These are phyloP conservation scores for Melanotaenia duboulayi DNA, from an alignment of 2,113 vertebrate species.

Conservation along the genomic window DNA sequence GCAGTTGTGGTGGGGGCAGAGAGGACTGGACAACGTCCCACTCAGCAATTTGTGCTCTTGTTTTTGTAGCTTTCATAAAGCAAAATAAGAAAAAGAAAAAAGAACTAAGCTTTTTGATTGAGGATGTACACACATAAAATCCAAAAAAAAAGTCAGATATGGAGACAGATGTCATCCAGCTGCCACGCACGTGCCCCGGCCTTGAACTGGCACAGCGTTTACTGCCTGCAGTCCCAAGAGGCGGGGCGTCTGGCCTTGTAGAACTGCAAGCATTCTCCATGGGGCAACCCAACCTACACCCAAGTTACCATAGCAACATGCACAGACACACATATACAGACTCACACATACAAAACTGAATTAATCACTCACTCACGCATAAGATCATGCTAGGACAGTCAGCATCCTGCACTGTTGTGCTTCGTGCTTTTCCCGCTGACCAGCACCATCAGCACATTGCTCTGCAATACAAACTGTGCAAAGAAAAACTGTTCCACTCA, in stretches of 20 bases:
- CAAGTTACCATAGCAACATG: constrained; percentile 68
- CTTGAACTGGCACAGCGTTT: constrained; percentile 24
- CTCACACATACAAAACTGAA: constrained; percentile 25
- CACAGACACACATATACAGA: constrained; percentile 37
- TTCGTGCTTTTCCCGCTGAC: constrained; percentile 22
- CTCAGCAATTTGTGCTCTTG: constrained; percentile 21
- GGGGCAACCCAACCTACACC: constrained; percentile 59
- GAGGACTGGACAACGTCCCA: constrained; percentile 38
- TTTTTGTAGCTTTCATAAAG: constrained; percentile 17
- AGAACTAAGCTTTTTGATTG: background rate
- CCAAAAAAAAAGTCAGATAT: background rate
- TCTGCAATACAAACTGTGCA: constrained; percentile 42
- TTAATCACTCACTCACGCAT: constrained; percentile 61
- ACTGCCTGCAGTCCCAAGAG: constrained; percentile 33
- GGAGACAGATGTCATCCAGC: constrained; percentile 39
- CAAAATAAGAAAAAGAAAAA: too few species aligned
- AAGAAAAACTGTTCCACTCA: constrained; percentile 26
- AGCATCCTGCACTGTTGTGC: constrained; percentile 42
- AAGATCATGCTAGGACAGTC: constrained; percentile 49
- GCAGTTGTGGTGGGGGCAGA: constrained; percentile 29
- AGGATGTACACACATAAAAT: background rate
- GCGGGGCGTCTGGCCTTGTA: constrained; percentile 38
- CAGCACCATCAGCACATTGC: constrained; percentile 9
- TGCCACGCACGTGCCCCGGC: constrained; percentile 1
- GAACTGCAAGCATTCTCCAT: constrained; percentile 51